Base-by-base conservation (phyloP, 1,140 invertebrate genomes). In the Phenacoccus solenopsis region DNA sequence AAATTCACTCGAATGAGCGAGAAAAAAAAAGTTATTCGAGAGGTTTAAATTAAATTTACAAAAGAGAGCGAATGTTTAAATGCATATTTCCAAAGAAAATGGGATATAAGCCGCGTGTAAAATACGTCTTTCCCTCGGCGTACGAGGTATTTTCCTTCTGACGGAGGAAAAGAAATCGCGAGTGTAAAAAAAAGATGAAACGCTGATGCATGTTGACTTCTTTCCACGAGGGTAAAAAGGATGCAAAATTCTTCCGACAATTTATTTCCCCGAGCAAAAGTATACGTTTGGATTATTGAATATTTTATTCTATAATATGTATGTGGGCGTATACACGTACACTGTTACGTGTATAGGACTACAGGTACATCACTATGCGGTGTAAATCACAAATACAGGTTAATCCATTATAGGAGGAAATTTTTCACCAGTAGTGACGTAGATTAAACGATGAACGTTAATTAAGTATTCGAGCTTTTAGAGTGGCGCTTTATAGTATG, bases 41-140 rank as follows among this genome's bases (percentile, higher is more conserved):
- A 64, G 59, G 59, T 64, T 25, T 64, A 64, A 64, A 64, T 64
- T 64, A 64, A 64, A 64, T 64, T 64, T 64, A 64, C 21, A 64
- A 64, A 64, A 64, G 16, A 38, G n/a, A 38, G 25, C 21, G 59
- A 59, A 64, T 64, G 25, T 64, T 64, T 64, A 64, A 64, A 64
- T 25, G 59, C 22, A 27, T 64, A 64, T 64, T 64, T 64, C 5
- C 3, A 9, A 64, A 2, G 12, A 16, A 27, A 64, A 27, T 64
- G 25, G 21, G 24, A 49, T 35, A 69, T 69, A 67, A 67, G 61
- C 22, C 24, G 22, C 21, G n/a, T 21, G n/a, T 9, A 12, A 5
- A 24, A 3, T 4, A 27, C 16, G 24, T 22, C 12, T 67, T 12
- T 25, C 24, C 24, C 10, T 27, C 61, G 28, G 61, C 16, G 16